A percentile compares a stretch with the other conserved stretches of the same genome.
Evolutionary conservation across 1,140 invertebrate genomes (phyloP).

Genomic region (Latrodectus geometricus): DNA sequence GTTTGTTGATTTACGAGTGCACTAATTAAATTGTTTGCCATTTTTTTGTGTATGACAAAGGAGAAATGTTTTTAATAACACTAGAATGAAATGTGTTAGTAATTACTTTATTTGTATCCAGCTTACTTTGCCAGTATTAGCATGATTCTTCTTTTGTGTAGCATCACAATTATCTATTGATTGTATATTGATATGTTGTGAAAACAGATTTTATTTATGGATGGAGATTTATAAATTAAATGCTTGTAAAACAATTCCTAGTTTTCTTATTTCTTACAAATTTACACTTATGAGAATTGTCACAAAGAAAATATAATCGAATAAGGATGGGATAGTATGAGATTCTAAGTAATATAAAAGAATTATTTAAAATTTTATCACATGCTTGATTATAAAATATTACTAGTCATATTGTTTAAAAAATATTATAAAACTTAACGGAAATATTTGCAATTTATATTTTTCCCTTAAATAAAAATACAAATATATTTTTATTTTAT

Average conservation of each 20-base stretch:
- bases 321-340: no score
- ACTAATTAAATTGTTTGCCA: constrained; percentile 51
- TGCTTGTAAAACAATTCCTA: constrained; percentile 45
- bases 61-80: constrained; percentile 32
- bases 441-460: no score
- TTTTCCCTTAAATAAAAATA: no score
- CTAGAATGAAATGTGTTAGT: constrained; percentile 26
- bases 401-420: no score
- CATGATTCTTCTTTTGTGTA: constrained; percentile 28
- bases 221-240: constrained; percentile 63
- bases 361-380: no score
- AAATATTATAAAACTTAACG: no score
- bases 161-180: constrained; percentile 33
- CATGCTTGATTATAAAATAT: no score
- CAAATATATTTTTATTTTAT: no score
- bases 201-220: constrained; percentile 63
- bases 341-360: no score
- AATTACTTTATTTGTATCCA: constrained; percentile 13
- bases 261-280: not conserved
- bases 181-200: constrained; percentile 63
- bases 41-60: constrained; percentile 46
- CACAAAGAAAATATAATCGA: no score
- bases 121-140: constrained; percentile 61
- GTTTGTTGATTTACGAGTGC: constrained; percentile 48
- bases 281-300: not conserved